A percentile compares a stretch with the other conserved stretches of the same genome.
These are phyloP conservation scores for Asobara japonica DNA, from an alignment of 1,140 invertebrate genomes.

Conservation along the genomic window DNA sequence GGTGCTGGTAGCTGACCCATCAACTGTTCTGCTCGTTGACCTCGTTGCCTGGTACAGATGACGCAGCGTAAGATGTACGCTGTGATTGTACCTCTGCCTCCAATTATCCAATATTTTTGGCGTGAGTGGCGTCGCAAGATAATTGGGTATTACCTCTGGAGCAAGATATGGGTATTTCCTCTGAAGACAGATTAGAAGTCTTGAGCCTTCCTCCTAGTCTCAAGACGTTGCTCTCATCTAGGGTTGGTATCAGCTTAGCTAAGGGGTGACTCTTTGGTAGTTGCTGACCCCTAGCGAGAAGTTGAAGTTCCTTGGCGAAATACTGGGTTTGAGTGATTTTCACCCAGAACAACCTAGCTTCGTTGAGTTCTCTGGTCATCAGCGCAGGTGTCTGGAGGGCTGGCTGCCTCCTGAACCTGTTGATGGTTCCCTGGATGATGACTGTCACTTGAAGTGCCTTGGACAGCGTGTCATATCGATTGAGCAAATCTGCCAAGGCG, in stretches of 20 bases:
- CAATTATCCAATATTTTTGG: slow-evolving; percentile 46
- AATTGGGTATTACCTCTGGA: no score
- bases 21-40: slow-evolving; percentile 24
- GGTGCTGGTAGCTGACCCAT: slow-evolving; percentile 40
- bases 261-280: neutral
- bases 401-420: neutral
- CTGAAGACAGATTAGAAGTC: neutral
- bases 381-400: neutral
- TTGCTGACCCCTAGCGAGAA: neutral
- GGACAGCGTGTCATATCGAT: neutral
- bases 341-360: neutral
- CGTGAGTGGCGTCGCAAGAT: slow-evolving; percentile 39
- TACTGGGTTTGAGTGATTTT: neutral
- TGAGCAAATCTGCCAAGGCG: neutral
- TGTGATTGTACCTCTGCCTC: slow-evolving; percentile 28
- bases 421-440: neutral
- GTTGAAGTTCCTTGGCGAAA: neutral
- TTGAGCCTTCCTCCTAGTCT: neutral
- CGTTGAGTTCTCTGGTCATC: neutral
- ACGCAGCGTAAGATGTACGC: slow-evolving; percentile 6
- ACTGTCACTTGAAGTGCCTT: neutral
- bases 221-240: neutral
- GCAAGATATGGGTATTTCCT: no score
- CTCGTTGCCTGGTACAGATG: neutral
- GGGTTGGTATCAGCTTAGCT: neutral